Evolutionary conservation across 2,888 invertebrate species (phyloP), one percentile per base, ranked within the genome.

Genomic region (Biston betularia): DNA sequence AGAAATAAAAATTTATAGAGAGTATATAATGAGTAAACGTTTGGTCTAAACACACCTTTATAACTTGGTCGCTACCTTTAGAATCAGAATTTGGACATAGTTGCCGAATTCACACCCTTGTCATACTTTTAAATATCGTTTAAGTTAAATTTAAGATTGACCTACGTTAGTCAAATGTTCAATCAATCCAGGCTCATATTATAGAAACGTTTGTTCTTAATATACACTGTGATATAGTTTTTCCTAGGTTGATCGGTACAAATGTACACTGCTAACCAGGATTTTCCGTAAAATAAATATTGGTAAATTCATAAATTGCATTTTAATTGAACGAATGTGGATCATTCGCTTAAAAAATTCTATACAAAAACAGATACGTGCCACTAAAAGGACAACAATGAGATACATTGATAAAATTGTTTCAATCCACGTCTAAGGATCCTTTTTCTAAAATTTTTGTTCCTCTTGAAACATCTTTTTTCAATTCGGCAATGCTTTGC

Each of bases 171-270:
- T 76, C 65, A 70, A 75, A 81, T 78, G 66, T 79, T 81, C 70
- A 82, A 84, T 84, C 75, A 84, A 84, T 80, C 3, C 24, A 24
- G 24, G 3, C 24, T 24, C 1, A 24, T 24, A 24, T 24, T 24
- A 24, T 24, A 24, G 3, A 24, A 24, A 24, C 1, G 24, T 24
- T 24, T 24, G 24, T 24, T 81, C 73, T 81, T 81, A 79, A 83
- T 85, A 76, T 86, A 84, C 84, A 86, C 92, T 92, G 92, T 92
- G 92, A 92, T 92, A 92, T 86, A 82, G 78, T 82, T 86, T 86
- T 48, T 81, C 79, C 80, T 85, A 84, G 78, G 80, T 84, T 82
- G 69, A 75, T 74, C 65, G 59, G 75, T 80, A 78, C 78, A 76
- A 72, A 79, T 58, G 74, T 78, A 76, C 77, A 80, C 84, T 86